phyloP scores from a whole-genome alignment of 2,113 vertebrate genomes.

The Todiramphus saurophagus region DNA sequence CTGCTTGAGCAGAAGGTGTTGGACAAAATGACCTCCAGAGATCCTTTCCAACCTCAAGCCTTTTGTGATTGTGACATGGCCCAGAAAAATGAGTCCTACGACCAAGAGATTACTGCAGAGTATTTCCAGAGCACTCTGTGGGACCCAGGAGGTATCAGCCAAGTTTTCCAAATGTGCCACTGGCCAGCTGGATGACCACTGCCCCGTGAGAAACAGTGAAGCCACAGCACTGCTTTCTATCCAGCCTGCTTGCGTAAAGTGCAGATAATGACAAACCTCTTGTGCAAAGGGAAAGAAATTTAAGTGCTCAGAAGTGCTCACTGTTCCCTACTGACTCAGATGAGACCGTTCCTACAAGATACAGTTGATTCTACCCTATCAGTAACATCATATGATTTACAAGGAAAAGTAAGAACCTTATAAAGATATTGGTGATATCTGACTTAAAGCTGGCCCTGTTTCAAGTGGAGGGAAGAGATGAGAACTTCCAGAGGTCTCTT shows the following conservation, averaged over 20 bases:
- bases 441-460: not conserved
- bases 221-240: not conserved
- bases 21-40: not conserved
- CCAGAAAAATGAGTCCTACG: not conserved
- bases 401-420: not conserved
- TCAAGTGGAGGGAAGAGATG: not conserved
- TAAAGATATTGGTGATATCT: not conserved
- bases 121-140: not conserved
- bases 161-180: not conserved
- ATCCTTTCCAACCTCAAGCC: not conserved
- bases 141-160: not conserved
- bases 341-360: not conserved
- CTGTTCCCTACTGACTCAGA: not conserved
- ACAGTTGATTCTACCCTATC: not conserved
- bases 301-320: not conserved
- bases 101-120: not conserved
- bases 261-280: not conserved
- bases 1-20: not conserved
- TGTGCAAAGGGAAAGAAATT: not conserved
- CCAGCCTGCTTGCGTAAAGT: not conserved
- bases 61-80: not conserved
- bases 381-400: not conserved
- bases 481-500: not conserved
- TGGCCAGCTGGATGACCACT: not conserved
- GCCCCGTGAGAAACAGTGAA: not conserved